Evolutionary conservation across 2,888 invertebrate genomes (phyloP).

Genomic region (Sthenelais limicola): DNA sequence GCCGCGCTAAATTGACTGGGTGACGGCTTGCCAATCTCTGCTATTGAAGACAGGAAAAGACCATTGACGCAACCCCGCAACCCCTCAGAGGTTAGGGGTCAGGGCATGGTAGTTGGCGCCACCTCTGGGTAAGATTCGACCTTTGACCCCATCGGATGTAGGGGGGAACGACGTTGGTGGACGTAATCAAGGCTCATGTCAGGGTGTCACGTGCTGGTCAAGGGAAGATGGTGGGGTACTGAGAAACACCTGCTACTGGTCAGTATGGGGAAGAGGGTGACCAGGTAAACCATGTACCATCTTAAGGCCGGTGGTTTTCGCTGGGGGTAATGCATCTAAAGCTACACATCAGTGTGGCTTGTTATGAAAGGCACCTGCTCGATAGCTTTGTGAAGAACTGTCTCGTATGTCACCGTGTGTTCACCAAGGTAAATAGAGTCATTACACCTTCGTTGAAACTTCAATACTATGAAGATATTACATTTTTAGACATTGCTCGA

Average conservation of each 20-base stretch:
- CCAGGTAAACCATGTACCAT: no score
- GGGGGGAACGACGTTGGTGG: conserved; percentile 12
- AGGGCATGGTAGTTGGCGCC: neutral
- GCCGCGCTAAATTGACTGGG: conserved; percentile 21
- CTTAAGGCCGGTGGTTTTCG: no score
- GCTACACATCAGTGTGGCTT: no score
- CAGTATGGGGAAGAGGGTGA: no score
- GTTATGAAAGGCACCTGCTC: neutral
- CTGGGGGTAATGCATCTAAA: no score
- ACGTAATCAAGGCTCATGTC: conserved; percentile 37
- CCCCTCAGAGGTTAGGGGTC: conserved; percentile 8
- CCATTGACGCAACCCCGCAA: conserved; percentile 26
- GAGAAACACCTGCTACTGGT: no score
- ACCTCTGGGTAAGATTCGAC: neutral
- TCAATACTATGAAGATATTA: no score
- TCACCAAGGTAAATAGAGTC: no score
- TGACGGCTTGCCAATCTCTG: conserved; percentile 28
- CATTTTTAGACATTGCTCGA: no score
- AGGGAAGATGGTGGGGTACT: neutral
- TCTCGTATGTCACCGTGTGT: neutral
- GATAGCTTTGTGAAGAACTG: neutral
- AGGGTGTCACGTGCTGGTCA: conserved; percentile 27
- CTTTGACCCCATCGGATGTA: conserved; percentile 23
- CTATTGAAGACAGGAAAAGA: conserved; percentile 36
- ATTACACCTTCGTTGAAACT: no score